Conservation (phyloP, 2,113 vertebrate species). For the Neolamprologus kungweensis region DNA sequence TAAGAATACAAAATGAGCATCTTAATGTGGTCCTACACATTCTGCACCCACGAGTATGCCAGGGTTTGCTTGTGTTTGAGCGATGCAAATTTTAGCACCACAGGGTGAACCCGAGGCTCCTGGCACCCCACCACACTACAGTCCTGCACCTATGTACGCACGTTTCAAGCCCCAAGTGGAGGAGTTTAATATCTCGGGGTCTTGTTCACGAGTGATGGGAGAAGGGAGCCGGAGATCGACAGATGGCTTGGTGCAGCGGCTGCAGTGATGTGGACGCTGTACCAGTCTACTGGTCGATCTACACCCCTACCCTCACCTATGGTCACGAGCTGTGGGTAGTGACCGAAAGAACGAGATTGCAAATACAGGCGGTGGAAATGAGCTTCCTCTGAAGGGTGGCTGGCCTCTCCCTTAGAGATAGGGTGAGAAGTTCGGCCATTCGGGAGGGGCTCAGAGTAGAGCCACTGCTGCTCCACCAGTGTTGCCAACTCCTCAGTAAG, state of each 20-base stretch:
- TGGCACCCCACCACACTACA: background rate
- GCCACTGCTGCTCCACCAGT: accelerated
- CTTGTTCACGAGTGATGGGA: background rate
- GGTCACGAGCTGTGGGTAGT: accelerated
- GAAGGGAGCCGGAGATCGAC: accelerated
- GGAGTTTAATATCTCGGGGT: background rate
- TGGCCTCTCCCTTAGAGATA: background rate
- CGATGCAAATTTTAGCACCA: background rate
- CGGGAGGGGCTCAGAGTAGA: accelerated
- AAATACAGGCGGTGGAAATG: accelerated
- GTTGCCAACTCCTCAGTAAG: too few relatives aligned
- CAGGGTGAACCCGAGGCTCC: background rate
- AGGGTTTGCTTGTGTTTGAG: background rate
- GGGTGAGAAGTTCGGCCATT: background rate
- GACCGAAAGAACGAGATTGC: accelerated
- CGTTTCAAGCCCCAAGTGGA: background rate
- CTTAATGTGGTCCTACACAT: background rate
- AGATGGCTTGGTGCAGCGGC: background rate
- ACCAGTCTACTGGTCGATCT: background rate
- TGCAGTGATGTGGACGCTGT: background rate
- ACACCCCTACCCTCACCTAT: accelerated
- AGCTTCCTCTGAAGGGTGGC: background rate
- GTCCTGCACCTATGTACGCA: background rate
- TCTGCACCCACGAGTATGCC: background rate
- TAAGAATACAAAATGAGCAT: background rate